A percentile compares a stretch with the other conserved stretches of the same genome.
These are phyloP conservation scores for Eristalinus aeneus DNA, from an alignment of 2,888 invertebrate genomes.

Conservation along the genomic window DNA sequence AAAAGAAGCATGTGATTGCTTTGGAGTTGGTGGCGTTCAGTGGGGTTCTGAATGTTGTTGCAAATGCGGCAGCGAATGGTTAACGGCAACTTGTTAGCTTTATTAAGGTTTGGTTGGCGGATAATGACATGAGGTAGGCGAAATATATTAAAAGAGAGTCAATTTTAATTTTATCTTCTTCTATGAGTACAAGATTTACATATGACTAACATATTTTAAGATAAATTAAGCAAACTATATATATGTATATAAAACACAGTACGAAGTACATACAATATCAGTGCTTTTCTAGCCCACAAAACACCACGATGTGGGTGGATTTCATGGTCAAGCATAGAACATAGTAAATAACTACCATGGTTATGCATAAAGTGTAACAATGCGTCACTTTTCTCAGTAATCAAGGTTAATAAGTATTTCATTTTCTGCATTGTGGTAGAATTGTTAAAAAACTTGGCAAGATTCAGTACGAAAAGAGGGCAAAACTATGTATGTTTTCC, in stretches of 20 bases:
- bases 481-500: no score
- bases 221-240: background rate
- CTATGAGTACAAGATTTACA: background rate
- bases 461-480: no score
- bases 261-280: background rate
- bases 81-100: constrained; percentile 14
- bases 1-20: constrained; percentile 27
- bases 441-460: no score
- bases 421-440: no score
- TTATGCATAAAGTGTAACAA: background rate
- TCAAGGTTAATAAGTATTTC: background rate
- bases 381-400: no score
- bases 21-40: background rate
- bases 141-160: constrained; percentile 5
- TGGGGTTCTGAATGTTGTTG: background rate
- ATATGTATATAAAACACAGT: no score
- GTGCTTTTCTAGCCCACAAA: background rate
- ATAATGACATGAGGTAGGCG: constrained; percentile 14
- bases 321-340: background rate
- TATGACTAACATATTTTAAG: background rate
- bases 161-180: constrained; percentile 5
- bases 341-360: background rate
- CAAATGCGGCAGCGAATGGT: constrained; percentile 14
- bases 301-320: background rate
- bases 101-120: background rate